Evolutionary conservation across 2,113 vertebrate genomes (phyloP).

Genomic region (Cavia aperea): DNA sequence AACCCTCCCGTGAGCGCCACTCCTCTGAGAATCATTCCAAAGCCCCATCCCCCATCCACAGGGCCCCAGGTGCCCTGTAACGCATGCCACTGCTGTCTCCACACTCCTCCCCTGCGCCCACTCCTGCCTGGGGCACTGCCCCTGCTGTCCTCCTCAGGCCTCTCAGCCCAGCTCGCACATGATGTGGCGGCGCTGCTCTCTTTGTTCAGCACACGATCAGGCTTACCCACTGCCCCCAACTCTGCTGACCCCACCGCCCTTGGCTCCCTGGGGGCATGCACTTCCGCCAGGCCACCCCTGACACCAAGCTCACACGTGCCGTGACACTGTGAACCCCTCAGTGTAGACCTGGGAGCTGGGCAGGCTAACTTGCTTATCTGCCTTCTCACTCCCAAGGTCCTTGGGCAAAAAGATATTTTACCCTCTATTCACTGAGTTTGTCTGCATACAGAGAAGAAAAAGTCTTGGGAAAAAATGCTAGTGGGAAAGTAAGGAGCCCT

Average conservation of each 20-base stretch:
- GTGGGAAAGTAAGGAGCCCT: not conserved
- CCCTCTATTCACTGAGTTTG: not conserved
- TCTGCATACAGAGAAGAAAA: not conserved
- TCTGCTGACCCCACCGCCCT: not conserved
- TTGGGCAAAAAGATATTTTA: not conserved
- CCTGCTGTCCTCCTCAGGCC: not conserved
- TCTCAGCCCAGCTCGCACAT: not conserved
- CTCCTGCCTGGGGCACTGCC: not conserved
- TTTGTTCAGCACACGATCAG: not conserved
- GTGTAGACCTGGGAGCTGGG: not conserved
- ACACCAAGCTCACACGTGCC: not conserved
- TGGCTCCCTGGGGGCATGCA: not conserved
- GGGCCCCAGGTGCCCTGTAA: not conserved
- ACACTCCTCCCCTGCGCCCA: not conserved
- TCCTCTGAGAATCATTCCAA: not conserved
- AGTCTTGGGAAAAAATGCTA: not conserved
- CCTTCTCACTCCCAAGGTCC: not conserved
- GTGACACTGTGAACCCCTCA: not conserved
- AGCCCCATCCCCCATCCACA: not conserved
- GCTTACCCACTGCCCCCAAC: not conserved
- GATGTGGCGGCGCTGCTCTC: too few relatives aligned
- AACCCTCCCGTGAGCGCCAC: not conserved
- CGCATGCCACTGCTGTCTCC: not conserved
- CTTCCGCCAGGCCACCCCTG: not conserved
- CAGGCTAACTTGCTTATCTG: not conserved